Evolutionary conservation across 2,888 invertebrate species (phyloP).

Genomic region (Sesia bembeciformis): DNA sequence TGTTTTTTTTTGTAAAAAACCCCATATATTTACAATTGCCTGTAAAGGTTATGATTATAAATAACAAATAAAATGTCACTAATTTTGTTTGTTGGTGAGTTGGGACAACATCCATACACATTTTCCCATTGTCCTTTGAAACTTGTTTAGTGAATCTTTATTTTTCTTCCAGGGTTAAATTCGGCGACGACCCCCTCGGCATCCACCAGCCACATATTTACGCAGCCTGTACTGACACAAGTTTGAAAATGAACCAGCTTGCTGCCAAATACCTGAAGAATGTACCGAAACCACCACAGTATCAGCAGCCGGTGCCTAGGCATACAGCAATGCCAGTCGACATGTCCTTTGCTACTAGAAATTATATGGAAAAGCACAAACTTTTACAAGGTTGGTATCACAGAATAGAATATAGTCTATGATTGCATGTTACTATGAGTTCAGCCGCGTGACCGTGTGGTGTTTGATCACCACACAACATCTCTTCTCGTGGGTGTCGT

Average conservation of each 20-base stretch:
- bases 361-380: slow-evolving; percentile 81
- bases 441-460: too few relatives aligned
- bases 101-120: too few relatives aligned
- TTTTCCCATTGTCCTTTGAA: too few relatives aligned
- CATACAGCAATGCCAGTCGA: slow-evolving; percentile 52
- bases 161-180: slow-evolving; percentile 45
- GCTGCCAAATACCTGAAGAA: slow-evolving; percentile 59
- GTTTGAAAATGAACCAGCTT: slow-evolving; percentile 65
- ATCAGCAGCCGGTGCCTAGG: slow-evolving; percentile 15
- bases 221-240: slow-evolving; percentile 45
- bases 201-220: slow-evolving; percentile 36
- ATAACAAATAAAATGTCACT: too few relatives aligned
- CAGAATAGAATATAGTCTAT: not conserved
- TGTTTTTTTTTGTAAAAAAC: too few relatives aligned
- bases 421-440: too few relatives aligned
- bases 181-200: slow-evolving; percentile 53
- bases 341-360: slow-evolving; percentile 81
- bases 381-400: slow-evolving; percentile 57
- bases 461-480: too few relatives aligned
- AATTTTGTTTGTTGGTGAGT: too few relatives aligned
- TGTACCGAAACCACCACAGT: slow-evolving; percentile 12
- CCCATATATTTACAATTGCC: too few relatives aligned
- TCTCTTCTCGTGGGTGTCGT: too few relatives aligned
- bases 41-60: too few relatives aligned
- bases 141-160: not conserved